Evolutionary conservation across 2,888 invertebrate genomes (phyloP).

Genomic region (Himalopsyche kuldschensis): DNA sequence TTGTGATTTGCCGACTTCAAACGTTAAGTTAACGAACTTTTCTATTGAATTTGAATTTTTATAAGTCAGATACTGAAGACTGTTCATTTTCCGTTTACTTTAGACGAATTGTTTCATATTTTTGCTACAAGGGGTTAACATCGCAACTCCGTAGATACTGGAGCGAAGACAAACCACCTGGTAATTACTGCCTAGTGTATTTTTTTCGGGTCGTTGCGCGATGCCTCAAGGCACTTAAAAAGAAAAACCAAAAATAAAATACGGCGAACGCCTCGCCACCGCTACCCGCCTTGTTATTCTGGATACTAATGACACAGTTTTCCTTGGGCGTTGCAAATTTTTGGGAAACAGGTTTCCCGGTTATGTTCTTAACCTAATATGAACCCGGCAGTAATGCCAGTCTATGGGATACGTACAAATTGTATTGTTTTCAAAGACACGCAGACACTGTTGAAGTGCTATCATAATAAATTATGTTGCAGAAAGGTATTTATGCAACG

Average conservation of each 20-base stretch:
- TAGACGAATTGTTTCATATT: neutral
- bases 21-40: too few relatives aligned
- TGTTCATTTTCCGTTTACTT: too few relatives aligned
- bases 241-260: slow-evolving; percentile 1
- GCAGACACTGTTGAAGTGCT: too few relatives aligned
- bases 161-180: neutral
- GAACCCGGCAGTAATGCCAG: neutral
- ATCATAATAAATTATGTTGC: too few relatives aligned
- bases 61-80: too few relatives aligned
- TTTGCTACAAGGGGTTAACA: neutral
- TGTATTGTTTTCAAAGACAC: too few relatives aligned
- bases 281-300: neutral
- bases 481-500: too few relatives aligned
- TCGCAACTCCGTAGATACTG: neutral
- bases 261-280: neutral
- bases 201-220: slow-evolving; percentile 1
- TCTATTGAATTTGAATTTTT: too few relatives aligned
- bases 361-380: neutral
- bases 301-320: neutral
- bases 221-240: neutral
- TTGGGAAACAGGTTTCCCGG: neutral
- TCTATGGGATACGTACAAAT: neutral
- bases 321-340: neutral
- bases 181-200: neutral
- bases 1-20: too few relatives aligned